A percentile compares a stretch with the other conserved stretches of the same genome.
Conservation (phyloP, 2,888 invertebrate genomes). For the Apotomis turbidana region DNA sequence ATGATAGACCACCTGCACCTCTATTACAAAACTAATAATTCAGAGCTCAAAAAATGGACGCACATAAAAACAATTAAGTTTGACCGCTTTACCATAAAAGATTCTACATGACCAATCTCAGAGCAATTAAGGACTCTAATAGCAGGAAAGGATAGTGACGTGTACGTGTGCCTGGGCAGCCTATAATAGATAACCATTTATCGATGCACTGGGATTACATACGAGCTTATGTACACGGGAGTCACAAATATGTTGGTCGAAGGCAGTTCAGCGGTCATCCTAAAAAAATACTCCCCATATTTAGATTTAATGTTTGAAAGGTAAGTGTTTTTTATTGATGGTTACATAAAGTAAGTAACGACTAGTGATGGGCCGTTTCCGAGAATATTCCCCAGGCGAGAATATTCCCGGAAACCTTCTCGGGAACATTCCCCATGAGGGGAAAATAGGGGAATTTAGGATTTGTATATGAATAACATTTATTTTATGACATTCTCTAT, state of each 20-base stretch:
- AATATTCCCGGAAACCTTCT: no score
- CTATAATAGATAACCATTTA: conserved; percentile 26
- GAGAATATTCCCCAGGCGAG: no score
- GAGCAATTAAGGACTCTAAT: conserved; percentile 81
- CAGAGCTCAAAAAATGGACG: conserved; percentile 72
- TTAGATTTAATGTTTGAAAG: conserved; percentile 2
- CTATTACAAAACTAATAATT: conserved; percentile 72
- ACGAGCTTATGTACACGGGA: background rate
- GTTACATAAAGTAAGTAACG: background rate
- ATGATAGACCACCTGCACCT: conserved; percentile 74
- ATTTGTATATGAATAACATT: no score
- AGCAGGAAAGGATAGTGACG: conserved; percentile 72
- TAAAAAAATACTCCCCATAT: conserved; percentile 14
- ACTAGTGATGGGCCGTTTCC: no score
- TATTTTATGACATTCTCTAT: no score
- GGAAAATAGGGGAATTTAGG: no score
- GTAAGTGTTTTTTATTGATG: conserved; percentile 19
- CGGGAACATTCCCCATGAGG: no score
- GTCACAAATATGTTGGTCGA: conserved; percentile 9
- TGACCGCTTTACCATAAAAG: conserved; percentile 81
- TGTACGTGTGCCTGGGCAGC: conserved; percentile 56
- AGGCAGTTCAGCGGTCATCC: conserved; percentile 19
- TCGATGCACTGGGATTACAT: conserved; percentile 8
- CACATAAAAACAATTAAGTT: conserved; percentile 81
- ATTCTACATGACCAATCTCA: conserved; percentile 77